phyloP scores from a whole-genome alignment of 2,113 vertebrate genomes.

The Pterocles burchelli region DNA sequence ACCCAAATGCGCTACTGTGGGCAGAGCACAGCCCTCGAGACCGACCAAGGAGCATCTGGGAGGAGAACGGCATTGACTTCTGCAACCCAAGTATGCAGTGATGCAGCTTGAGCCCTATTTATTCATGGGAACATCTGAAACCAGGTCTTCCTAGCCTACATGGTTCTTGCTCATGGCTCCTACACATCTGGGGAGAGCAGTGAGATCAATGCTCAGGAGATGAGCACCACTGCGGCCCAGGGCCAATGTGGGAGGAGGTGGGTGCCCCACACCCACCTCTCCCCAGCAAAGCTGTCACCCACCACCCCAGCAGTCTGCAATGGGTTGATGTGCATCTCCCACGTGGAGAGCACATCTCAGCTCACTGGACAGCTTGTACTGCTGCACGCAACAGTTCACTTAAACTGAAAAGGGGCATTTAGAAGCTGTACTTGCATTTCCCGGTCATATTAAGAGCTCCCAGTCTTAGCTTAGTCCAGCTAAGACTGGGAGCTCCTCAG shows the following conservation, averaged over 20 bases:
- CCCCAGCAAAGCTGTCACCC: neutral
- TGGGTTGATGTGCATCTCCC: accelerated
- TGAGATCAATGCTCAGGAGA: neutral
- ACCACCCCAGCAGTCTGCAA: neutral
- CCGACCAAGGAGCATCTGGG: neutral
- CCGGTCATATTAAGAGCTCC: neutral
- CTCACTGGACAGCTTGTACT: neutral
- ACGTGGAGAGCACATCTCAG: neutral
- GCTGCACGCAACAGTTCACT: neutral
- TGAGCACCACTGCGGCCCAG: neutral
- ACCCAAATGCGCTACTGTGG: neutral
- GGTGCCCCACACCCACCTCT: neutral
- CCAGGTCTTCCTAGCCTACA: neutral
- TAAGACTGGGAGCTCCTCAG: neutral
- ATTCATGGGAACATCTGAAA: neutral
- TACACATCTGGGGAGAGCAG: too few species aligned
- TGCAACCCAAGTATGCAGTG: neutral
- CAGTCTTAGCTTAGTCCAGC: too few species aligned
- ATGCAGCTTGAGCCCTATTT: neutral
- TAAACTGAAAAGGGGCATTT: neutral
- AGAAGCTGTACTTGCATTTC: neutral
- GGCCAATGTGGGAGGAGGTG: neutral
- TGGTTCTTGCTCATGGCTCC: neutral
- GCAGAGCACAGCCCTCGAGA: neutral
- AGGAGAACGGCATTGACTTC: neutral